Base-by-base conservation (phyloP, 2,113 vertebrate genomes). In the Engystomops pustulosus region DNA sequence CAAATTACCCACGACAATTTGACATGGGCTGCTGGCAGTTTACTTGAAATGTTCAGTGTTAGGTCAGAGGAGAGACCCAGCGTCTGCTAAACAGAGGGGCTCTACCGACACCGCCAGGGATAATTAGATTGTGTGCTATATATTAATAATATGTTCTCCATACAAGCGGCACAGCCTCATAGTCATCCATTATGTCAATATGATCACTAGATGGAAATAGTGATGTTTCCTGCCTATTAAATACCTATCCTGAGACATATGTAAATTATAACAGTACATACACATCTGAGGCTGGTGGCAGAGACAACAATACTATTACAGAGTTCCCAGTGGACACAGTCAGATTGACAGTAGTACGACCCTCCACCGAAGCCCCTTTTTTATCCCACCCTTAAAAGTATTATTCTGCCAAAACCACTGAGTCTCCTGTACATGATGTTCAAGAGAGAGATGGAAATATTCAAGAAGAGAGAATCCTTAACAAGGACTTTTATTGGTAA, bases 1-100 rank as follows among this genome's bases (percentile, higher is more conserved):
- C 94, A 95, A 96, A 97, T 96, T 94, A 93, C 93, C 91, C 93
- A 90, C 93, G 91, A 95, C 94, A 91, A 93, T 95, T 95, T 94
- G 94, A 95, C 85, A 91, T 85, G 93, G 94, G 90, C 92, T 93
- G 87, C 91, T 94, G 91, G 93, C 92, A 93, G 93, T 91, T 93
- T 92, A 93, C 93, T 91, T 90, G 92, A 92, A 93, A 91, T 68
- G 84, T 88, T 93, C 90, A 89, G 88, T 94, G 92, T 94, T 95
- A 93, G 93, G 93, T 94, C 92, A 94, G 90, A 91, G 88, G 86
- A 91, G 90, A 90, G 93, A 87, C 92, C 90, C 90, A 89, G 92
- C 89, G 91, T 91, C 90, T 93, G 91, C 90, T 93, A 93, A 92
- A 91, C 88, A 91, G 92, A 93, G 91, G 92, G 90, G 89, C 89